A percentile compares a stretch with the other conserved stretches of the same genome.
Evolutionary conservation across 1,140 invertebrate genomes (phyloP).

Genomic region (Procambarus virginalis): DNA sequence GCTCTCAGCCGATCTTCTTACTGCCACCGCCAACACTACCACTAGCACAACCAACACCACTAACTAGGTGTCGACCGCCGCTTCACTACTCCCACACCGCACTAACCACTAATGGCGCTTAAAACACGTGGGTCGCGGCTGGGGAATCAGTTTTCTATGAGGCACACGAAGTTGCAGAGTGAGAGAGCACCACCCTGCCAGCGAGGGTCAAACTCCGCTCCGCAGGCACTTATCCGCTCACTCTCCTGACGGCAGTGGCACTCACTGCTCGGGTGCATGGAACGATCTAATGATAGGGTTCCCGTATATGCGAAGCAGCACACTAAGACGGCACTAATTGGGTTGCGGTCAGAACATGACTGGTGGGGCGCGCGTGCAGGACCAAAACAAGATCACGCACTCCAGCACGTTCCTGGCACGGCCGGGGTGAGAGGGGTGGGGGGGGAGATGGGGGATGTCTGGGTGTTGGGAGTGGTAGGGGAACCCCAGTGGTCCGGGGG

Average conservation of each 20-base stretch:
- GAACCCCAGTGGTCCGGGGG: background rate
- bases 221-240: background rate
- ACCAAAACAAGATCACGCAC: constrained; percentile 66
- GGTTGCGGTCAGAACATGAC: constrained; percentile 43
- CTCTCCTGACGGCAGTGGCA: background rate
- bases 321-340: constrained; percentile 20
- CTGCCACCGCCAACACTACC: background rate
- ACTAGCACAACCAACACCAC: constrained; percentile 7
- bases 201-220: constrained; percentile 31
- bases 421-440: constrained; percentile 14
- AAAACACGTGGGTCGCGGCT: constrained; percentile 55
- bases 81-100: constrained; percentile 19
- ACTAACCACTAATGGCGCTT: constrained; percentile 55
- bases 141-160: constrained; percentile 53
- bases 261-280: background rate
- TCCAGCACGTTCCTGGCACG: constrained; percentile 45
- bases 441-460: background rate
- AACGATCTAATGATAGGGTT: background rate
- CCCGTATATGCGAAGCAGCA: background rate
- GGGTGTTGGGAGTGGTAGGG: background rate
- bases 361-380: constrained; percentile 48
- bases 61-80: constrained; percentile 8
- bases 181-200: constrained; percentile 35
- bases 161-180: background rate
- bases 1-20: background rate